phyloP scores from a whole-genome alignment of 2,888 invertebrate species.

The Agapostemon virescens region DNA sequence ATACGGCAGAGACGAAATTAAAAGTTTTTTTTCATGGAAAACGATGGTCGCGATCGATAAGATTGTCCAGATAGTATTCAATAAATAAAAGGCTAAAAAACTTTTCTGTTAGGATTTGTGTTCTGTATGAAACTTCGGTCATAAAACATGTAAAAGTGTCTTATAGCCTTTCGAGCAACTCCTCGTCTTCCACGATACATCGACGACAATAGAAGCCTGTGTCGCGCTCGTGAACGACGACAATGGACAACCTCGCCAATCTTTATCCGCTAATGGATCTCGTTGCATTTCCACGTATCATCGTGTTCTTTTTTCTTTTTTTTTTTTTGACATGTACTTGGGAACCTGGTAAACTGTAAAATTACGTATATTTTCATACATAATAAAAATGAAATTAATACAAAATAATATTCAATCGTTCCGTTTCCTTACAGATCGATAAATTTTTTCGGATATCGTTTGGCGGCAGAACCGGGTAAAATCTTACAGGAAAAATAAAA shows the following conservation, averaged over 20 bases:
- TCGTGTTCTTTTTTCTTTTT: too few relatives aligned
- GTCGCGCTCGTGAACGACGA: neutral
- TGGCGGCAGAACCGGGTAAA: too few relatives aligned
- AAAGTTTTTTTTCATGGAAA: neutral
- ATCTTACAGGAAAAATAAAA: too few relatives aligned
- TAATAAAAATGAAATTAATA: neutral
- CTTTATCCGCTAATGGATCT: slow-evolving; percentile 33
- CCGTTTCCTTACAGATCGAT: too few relatives aligned
- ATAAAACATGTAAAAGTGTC: neutral
- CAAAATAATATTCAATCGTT: neutral
- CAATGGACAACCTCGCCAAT: neutral
- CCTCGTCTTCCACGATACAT: neutral
- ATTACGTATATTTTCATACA: neutral
- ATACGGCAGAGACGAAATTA: neutral
- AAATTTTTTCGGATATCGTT: too few relatives aligned
- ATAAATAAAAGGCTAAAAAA: neutral
- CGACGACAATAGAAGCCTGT: neutral
- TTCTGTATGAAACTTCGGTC: neutral
- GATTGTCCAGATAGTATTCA: neutral
- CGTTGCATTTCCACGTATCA: neutral
- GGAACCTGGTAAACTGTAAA: neutral
- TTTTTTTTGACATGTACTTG: neutral
- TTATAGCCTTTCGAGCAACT: neutral
- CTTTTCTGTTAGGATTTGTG: neutral
- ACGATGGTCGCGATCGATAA: neutral